These are phyloP conservation scores for Drosophila varians DNA, from an alignment of 1,140 invertebrate species.

Conservation along the genomic window DNA sequence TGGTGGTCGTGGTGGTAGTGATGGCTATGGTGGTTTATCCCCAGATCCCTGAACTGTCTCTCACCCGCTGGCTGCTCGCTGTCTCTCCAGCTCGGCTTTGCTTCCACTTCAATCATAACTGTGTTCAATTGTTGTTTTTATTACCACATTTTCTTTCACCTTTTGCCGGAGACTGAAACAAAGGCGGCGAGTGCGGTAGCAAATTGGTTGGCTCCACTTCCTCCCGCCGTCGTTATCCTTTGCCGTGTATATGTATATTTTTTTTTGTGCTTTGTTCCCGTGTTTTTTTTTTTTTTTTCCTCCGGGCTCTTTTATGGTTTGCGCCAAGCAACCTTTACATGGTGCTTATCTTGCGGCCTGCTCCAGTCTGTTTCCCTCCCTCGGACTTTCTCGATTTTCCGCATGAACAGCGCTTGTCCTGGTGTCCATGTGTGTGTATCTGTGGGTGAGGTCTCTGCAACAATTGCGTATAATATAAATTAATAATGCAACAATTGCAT, in stretches of 20 bases:
- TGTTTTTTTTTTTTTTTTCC: conserved; percentile 12
- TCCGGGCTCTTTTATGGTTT: conserved; percentile 54
- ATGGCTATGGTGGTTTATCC: conserved; percentile 22
- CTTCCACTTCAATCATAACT: conserved; percentile 81
- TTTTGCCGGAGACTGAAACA: conserved; percentile 44
- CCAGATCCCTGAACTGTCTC: conserved; percentile 30
- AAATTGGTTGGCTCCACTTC: conserved; percentile 64
- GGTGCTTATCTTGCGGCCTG: conserved; percentile 59
- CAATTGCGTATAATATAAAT: conserved; percentile 82
- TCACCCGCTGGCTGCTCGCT: conserved; percentile 17
- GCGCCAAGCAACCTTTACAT: conserved; percentile 60
- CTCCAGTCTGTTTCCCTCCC: conserved; percentile 17
- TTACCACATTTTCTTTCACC: conserved; percentile 78
- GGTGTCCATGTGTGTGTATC: conserved; percentile 6
- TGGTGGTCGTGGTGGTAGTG: conserved; percentile 3
- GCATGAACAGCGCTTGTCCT: conserved; percentile 46
- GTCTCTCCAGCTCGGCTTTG: conserved; percentile 45
- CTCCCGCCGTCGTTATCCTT: conserved; percentile 32
- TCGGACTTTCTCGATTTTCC: conserved; percentile 59
- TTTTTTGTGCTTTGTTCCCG: conserved; percentile 5
- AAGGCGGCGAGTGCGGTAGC: conserved; percentile 27
- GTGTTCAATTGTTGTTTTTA: conserved; percentile 81
- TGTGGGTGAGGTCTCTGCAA: conserved; percentile 22
- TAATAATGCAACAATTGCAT: conserved; percentile 82
- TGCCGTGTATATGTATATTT: conserved; percentile 13